phyloP scores from a whole-genome alignment of 2,113 vertebrate genomes.

The Scomber colias region DNA sequence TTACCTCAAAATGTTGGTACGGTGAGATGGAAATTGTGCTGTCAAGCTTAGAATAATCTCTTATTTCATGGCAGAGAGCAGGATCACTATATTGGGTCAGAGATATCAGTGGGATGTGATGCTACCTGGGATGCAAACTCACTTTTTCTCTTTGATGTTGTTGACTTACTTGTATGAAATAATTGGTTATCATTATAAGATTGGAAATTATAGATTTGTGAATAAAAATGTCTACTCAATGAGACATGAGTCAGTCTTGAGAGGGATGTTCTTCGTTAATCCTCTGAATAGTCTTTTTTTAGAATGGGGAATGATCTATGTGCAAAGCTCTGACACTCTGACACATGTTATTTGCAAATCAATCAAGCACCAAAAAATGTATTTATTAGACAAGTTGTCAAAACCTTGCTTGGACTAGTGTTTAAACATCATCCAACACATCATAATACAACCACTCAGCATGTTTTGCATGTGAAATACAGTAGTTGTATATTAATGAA shows the following conservation, averaged over 20 bases:
- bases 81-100: background rate
- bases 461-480: too few species aligned
- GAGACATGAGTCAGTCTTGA: background rate
- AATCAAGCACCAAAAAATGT: background rate
- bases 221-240: background rate
- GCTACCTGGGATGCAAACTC: background rate
- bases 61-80: background rate
- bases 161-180: background rate
- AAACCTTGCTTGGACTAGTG: too few species aligned
- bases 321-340: too few species aligned
- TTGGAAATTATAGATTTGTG: background rate
- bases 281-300: too few species aligned
- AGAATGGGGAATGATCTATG: too few species aligned
- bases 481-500: too few species aligned
- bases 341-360: background rate
- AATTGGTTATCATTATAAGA: background rate
- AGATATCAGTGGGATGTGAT: background rate
- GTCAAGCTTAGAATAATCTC: background rate
- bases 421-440: too few species aligned
- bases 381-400: too few species aligned
- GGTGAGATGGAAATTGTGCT: conserved; percentile 11
- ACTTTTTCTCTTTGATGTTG: background rate
- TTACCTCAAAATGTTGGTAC: conserved; percentile 21
- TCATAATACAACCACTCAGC: too few species aligned
- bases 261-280: too few species aligned